Base-by-base conservation (phyloP, 2,797 vertebrate genomes). In the Hirundo rustica region DNA sequence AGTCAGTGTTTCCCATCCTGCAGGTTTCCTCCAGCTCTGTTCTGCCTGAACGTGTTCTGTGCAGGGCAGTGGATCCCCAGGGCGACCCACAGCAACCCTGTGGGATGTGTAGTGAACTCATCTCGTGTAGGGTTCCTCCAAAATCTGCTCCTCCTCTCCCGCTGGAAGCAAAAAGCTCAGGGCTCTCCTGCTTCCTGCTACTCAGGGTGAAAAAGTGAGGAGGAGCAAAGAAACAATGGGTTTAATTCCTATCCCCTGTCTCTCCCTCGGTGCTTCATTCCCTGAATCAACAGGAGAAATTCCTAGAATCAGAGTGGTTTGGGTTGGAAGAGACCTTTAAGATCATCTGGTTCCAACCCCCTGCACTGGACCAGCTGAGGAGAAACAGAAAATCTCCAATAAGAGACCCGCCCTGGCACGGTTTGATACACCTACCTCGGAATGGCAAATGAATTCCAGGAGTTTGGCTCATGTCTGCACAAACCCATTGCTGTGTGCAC, bases 1-100 rank as follows among this genome's bases (percentile, higher is more conserved):
- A 10, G 26, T 0, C 16, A 36, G 32, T 0, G 29, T 9, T 53
- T 47, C 16, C 7, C 21, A 5, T 18, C 51, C 50, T 61, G 70
- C 25, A 27, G 54, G 42, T 14, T 42, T 44, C 25, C 58, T 21
- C 17, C 26, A 40, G 30, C 30, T 1, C 62, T 34, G 29, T 5
- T 23, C 66, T 57, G 73, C 4, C 70, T 5, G 18, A 44, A 25
- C 48, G 70, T 64, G 67, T 10, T 58, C 53, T 23, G 0, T 2
- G 5, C 27, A 30, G 68, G 47, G 58, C 3, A 19, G 51, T 3
- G 75, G 42, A 77, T 48, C 54, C 85, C 70, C 61, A 15, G 68
- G 13, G 5, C n/a, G 54, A 38, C 34, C 78, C 81, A 48, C 36
- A 6, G 21, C 5, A 22, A 45, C 10, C 3, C 76, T 40, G 19